Percentiles rank a stretch among this genome's conserved stretches.
These are phyloP conservation scores for Prinia subflava DNA, from an alignment of 2,113 vertebrate species.

Conservation along the genomic window DNA sequence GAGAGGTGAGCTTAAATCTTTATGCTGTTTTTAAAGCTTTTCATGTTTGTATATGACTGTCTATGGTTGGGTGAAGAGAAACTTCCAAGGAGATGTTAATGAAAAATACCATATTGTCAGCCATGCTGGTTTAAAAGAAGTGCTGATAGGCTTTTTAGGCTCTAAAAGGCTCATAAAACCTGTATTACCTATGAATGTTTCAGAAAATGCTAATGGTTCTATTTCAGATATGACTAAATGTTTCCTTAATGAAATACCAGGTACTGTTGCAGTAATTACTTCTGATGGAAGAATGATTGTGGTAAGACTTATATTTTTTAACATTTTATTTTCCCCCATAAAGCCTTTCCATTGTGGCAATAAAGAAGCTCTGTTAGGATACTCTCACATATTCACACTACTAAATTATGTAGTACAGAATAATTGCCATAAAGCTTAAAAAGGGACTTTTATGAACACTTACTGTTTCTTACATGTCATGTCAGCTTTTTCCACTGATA, in stretches of 20 bases:
- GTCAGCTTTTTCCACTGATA: not conserved
- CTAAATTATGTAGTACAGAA: not conserved
- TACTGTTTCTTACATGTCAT: not conserved
- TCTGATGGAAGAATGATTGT: slow-evolving; percentile 98
- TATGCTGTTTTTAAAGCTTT: not conserved
- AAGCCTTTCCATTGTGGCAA: not conserved
- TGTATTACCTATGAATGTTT: fast-evolving
- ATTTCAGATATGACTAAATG: not conserved
- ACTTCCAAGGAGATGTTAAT: not conserved
- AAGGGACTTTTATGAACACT: not conserved
- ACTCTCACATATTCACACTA: not conserved
- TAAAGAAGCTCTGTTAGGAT: not conserved
- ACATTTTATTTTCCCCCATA: not conserved
- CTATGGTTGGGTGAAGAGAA: not conserved
- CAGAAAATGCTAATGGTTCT: not conserved
- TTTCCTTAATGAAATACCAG: slow-evolving; percentile 79
- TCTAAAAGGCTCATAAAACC: not conserved
- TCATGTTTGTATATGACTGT: not conserved
- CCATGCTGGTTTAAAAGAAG: not conserved
- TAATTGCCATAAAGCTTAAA: not conserved
- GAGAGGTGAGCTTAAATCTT: not conserved
- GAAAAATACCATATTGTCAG: not conserved
- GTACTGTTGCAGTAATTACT: slow-evolving; percentile 95
- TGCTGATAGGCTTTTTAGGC: not conserved
- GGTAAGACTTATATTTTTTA: slow-evolving; percentile 71